A percentile compares a stretch with the other conserved stretches of the same genome.
phyloP scores from a whole-genome alignment of 2,113 vertebrate species.

The Epinephelus cyanopodus region DNA sequence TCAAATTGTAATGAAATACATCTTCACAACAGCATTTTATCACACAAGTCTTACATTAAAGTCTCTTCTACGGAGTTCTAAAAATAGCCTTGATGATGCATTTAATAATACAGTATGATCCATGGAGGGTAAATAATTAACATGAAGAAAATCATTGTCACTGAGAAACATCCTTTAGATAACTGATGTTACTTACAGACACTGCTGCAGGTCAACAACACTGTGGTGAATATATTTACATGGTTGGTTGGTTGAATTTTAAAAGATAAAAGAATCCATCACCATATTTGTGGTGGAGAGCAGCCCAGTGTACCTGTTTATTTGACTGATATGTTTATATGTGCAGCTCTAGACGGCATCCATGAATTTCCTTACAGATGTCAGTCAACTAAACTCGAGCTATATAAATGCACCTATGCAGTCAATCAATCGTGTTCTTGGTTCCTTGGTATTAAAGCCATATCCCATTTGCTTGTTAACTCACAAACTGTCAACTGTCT shows the following conservation, averaged over 20 bases:
- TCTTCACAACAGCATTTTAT: neutral
- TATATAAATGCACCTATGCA: neutral
- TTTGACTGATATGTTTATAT: neutral
- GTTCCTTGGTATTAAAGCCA: constrained; percentile 10
- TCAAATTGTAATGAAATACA: neutral
- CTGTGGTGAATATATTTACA: neutral
- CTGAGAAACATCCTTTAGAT: constrained; percentile 11
- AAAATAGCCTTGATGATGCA: constrained; percentile 25
- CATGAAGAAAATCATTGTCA: neutral
- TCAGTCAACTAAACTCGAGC: neutral
- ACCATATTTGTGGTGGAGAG: no score
- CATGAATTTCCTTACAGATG: neutral
- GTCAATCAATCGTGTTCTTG: constrained; percentile 1
- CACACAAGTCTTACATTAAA: neutral
- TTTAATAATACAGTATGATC: constrained; percentile 36
- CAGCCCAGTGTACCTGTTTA: neutral
- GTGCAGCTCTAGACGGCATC: neutral
- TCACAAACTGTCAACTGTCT: neutral
- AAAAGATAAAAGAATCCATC: neutral
- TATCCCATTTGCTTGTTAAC: constrained; percentile 23
- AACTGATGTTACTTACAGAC: neutral
- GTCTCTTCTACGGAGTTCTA: neutral
- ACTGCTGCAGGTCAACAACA: neutral
- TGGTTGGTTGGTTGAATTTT: neutral
- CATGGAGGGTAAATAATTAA: constrained; percentile 25